A percentile compares a stretch with the other conserved stretches of the same genome.
Conservation (phyloP, 1,140 invertebrate species). For the Aphis gossypii region DNA sequence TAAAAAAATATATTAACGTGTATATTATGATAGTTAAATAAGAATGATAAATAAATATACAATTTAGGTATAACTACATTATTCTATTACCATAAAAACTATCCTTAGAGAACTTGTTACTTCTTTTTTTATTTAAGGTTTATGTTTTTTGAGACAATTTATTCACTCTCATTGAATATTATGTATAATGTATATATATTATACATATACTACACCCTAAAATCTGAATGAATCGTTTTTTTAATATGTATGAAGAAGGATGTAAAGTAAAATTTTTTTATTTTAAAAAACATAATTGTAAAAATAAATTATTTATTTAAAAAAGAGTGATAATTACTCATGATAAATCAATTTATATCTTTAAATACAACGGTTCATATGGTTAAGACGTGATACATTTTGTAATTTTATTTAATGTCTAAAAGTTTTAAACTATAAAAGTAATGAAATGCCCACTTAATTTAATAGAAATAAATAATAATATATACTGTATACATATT, state of each 20-base stretch:
- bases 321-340: not conserved
- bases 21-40: not conserved
- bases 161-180: slow-evolving; percentile 16
- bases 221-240: slow-evolving; percentile 35
- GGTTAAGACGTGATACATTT: not conserved
- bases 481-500: not conserved
- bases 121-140: not conserved
- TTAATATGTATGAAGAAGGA: not conserved
- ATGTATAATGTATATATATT: not conserved
- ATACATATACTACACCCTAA: not conserved
- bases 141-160: slow-evolving; percentile 30
- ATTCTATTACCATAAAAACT: not conserved
- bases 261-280: slow-evolving; percentile 7
- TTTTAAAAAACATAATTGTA: not conserved
- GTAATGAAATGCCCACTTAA: no score
- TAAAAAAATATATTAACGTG: not conserved
- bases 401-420: not conserved
- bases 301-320: not conserved
- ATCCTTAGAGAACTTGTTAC: slow-evolving; percentile 3
- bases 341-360: not conserved
- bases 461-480: no score
- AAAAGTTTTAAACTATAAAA: not conserved
- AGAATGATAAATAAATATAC: not conserved
- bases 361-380: not conserved
- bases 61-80: not conserved